Base-by-base conservation (phyloP, 2,888 invertebrate species). In the Polyommatus icarus region DNA sequence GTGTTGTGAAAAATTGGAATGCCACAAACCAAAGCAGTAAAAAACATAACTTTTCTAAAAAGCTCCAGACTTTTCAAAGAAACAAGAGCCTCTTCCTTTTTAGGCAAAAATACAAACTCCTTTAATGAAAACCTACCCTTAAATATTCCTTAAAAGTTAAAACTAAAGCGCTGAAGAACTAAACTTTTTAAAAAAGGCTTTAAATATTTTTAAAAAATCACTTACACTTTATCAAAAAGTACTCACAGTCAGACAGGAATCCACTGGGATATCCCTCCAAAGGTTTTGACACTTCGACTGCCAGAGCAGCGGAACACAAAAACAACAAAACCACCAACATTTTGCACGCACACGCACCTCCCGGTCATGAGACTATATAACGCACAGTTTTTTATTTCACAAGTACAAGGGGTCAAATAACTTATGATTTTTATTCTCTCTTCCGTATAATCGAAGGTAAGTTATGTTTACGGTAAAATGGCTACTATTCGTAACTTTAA, bases 161-260 rank as follows among this genome's bases (percentile, higher is more conserved):
- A 50, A 3, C 15, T 15, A 50, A 50, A 50, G 15, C 4, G 50
- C 0, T 50, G 12, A 4, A 50, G 10, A 46, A 46, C 8, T 8
- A 50, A 50, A 50, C 50, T 50, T 50, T 50, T 50, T 15, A 15
- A 0, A 15, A 50, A 15, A 12, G 50, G 6, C 10, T 50, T 50
- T 50, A 15, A 50, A 50, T 1, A 18, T 54, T 54, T 15, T n/a
- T n/a, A n/a, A n/a, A n/a, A n/a, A 54, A 54, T 15, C 18, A 18
- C 18, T 18, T 54, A 18, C 18, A 54, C 5, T 54, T 54, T 54
- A 54, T 50, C 10, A 61, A 29, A 67, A 29, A 29, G 12, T 29
- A 72, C 72, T 72, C 40, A 72, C 72, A 72, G n/a, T 72, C 72
- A 40, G 72, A 72, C 20, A 72, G 3, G 20, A 40, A 72, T 40